Base-by-base conservation (phyloP, 2,888 invertebrate species). In the Macrosiphum euphorbiae region DNA sequence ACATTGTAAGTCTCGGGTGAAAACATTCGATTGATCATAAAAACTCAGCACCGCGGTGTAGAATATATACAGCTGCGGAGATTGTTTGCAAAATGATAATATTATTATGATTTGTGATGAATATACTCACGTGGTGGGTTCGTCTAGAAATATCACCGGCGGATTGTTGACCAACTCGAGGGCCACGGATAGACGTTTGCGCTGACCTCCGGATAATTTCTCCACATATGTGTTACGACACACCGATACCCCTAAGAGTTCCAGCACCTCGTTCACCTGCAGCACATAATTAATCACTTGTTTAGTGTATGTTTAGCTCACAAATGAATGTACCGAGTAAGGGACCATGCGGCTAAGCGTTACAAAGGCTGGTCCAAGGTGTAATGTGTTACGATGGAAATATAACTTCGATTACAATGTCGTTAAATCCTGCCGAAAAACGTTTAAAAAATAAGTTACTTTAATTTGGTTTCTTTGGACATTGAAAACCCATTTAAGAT, bases 141-240 rank as follows among this genome's bases (percentile, higher is more conserved):
- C 98, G 95, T 98, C 98, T 95, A 98, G 96, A 95, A 98, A 98
- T 96, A 98, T 97, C 84, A 98, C 97, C 0, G 98, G 98, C 24
- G 98, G 98, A 95, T 98, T 98, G 96, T 97, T 98, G 95, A 98
- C 97, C 94, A 98, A 96, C 95, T 98, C 98, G 95, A 98, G 95
- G 0, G 98, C 98, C 10, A 98, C 97, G 0, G 97, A 97, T 10
- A 98, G 96, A 28, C 98, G 96, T 95, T 98, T 98, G 90, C 97
- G 96, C 96, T 98, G 98, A 1, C 98, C 98, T 4, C 98, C 98
- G 1, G 98, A 98, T 35, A 98, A 96, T 92, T 96, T 96, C 94
- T 97, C 97, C 0, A 97, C 97, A 95, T 97, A 96, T 0, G 97
- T 98, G 94, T 97, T 96, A 94, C 96, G 96, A 95, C 97, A 97